Evolutionary conservation across 2,888 invertebrate genomes (phyloP).

Genomic region (Ophioninae sp.): DNA sequence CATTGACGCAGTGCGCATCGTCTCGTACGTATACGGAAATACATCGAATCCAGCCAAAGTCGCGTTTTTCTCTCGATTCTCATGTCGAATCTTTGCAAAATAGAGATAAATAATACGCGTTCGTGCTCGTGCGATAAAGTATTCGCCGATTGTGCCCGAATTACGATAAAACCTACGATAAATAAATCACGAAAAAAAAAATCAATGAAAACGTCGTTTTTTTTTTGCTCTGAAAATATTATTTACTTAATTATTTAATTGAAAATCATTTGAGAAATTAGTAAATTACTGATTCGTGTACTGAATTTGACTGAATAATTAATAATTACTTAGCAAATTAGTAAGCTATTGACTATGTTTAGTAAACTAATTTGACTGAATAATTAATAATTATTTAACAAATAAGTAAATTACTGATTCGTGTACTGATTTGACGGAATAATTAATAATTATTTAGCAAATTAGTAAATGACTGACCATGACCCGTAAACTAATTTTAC

Average conservation of each 20-base stretch:
- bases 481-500: too few species aligned
- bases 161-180: neutral
- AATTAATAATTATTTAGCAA: too few species aligned
- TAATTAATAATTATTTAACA: too few species aligned
- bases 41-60: conserved; percentile 3
- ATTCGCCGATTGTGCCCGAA: neutral
- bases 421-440: too few species aligned
- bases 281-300: too few species aligned
- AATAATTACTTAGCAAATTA: too few species aligned
- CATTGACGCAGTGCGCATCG: conserved; percentile 58
- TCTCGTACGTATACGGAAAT: conserved; percentile 1
- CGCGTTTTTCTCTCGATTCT: neutral
- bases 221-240: neutral
- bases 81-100: conserved; percentile 1
- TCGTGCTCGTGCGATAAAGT: conserved; percentile 1
- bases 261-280: too few species aligned
- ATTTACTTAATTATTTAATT: neutral
- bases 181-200: neutral
- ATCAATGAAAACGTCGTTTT: neutral
- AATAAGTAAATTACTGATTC: too few species aligned
- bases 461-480: too few species aligned
- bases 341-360: too few species aligned
- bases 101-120: neutral
- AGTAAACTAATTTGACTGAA: too few species aligned
- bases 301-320: too few species aligned